Evolutionary conservation across 2,113 vertebrate species (phyloP).

Genomic region (Pleuronectes platessa): DNA sequence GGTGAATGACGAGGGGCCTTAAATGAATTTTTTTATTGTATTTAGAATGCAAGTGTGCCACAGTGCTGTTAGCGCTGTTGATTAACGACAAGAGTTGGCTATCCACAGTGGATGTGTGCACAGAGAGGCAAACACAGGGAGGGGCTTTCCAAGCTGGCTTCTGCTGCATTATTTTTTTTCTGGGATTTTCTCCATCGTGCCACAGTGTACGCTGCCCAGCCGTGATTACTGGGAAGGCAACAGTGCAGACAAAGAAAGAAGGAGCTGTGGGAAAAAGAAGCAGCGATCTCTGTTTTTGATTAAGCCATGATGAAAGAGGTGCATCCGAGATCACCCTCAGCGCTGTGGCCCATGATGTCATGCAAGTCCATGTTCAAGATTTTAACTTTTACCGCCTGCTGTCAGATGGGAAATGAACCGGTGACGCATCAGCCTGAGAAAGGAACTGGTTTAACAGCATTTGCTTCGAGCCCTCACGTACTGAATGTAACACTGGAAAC

Average conservation of each 20-base stretch:
- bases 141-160: slow-evolving; percentile 49
- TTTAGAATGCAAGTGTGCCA: slow-evolving; percentile 33
- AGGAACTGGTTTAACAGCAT: neutral
- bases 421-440: slow-evolving; percentile 4
- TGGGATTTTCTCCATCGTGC: slow-evolving; percentile 61
- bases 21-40: slow-evolving; percentile 8
- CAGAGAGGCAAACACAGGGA: neutral
- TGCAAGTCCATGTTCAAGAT: slow-evolving; percentile 57
- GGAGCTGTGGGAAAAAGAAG: slow-evolving; percentile 48
- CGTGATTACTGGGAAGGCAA: slow-evolving; percentile 66
- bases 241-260: slow-evolving; percentile 76
- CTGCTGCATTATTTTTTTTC: slow-evolving; percentile 76
- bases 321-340: slow-evolving; percentile 66
- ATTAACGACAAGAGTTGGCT: slow-evolving; percentile 59
- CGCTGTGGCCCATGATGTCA: slow-evolving; percentile 69
- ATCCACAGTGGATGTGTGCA: neutral
- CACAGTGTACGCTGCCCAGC: slow-evolving; percentile 59
- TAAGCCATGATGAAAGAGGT: slow-evolving; percentile 56
- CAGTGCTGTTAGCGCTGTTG: slow-evolving; percentile 34
- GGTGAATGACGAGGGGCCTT: slow-evolving; percentile 44
- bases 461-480: neutral
- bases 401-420: slow-evolving; percentile 11
- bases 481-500: slow-evolving; percentile 46
- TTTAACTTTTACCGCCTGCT: slow-evolving; percentile 49
- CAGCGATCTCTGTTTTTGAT: slow-evolving; percentile 54